Conservation (phyloP, 1,140 invertebrate species). For the Drosophila repletoides region DNA sequence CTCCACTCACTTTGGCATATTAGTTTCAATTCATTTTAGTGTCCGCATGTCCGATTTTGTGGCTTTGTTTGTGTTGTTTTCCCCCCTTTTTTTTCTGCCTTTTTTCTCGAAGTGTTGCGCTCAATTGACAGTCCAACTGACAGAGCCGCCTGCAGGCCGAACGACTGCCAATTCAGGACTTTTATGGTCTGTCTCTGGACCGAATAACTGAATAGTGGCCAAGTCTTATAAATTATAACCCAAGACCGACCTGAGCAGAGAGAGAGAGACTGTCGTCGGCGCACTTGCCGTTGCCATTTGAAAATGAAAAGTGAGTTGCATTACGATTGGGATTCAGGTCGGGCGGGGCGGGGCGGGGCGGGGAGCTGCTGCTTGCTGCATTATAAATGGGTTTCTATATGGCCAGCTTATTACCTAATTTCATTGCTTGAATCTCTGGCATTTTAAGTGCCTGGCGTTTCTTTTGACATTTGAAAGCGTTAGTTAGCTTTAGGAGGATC, state of each 20-base stretch:
- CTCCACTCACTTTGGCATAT: constrained; percentile 79
- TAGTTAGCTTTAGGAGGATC: constrained; percentile 40
- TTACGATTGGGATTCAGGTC: constrained; percentile 33
- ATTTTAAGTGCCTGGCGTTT: constrained; percentile 66
- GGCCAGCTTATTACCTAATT: constrained; percentile 77
- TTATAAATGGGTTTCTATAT: constrained; percentile 47
- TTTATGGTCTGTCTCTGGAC: constrained; percentile 76
- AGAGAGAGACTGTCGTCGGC: constrained; percentile 11
- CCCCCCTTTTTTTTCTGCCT: constrained; percentile 18
- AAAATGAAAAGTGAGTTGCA: constrained; percentile 76
- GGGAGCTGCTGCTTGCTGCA: too few species aligned
- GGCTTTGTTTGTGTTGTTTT: constrained; percentile 67
- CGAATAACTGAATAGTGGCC: constrained; percentile 32
- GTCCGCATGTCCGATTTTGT: constrained; percentile 65
- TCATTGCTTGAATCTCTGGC: constrained; percentile 69
- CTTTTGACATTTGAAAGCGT: constrained; percentile 57
- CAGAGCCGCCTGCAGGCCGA: constrained; percentile 72
- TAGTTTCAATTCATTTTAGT: constrained; percentile 81
- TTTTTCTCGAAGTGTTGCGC: constrained; percentile 65
- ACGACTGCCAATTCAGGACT: constrained; percentile 68
- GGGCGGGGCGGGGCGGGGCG: too few species aligned
- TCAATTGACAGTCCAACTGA: constrained; percentile 78
- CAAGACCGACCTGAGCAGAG: constrained; percentile 17
- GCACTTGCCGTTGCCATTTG: constrained; percentile 78
- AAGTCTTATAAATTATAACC: constrained; percentile 72